Percentiles rank a stretch among this genome's conserved stretches.
These are phyloP conservation scores for Corapipo altera DNA, from an alignment of 2,113 vertebrate genomes.

Conservation along the genomic window DNA sequence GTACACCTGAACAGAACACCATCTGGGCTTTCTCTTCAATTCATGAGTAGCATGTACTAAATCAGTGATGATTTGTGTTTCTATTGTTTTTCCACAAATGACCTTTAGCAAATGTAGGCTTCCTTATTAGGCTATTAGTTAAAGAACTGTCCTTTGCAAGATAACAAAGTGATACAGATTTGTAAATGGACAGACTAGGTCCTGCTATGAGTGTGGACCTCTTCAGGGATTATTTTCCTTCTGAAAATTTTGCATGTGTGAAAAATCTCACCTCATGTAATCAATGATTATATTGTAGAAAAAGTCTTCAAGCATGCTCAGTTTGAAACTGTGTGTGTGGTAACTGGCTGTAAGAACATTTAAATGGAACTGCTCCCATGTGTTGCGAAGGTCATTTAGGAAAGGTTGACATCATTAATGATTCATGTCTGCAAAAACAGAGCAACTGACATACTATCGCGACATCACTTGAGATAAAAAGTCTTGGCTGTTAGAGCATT, in stretches of 20 bases:
- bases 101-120: not conserved
- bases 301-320: not conserved
- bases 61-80: not conserved
- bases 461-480: constrained; percentile 39
- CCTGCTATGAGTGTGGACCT: not conserved
- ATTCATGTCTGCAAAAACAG: constrained; percentile 65
- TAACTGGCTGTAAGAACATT: not conserved
- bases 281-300: not conserved
- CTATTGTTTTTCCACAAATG: not conserved
- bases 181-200: not conserved
- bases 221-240: not conserved
- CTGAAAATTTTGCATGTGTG: not conserved
- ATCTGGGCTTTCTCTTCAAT: not conserved
- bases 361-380: constrained; percentile 21
- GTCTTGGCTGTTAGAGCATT: not conserved
- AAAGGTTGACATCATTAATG: constrained; percentile 63
- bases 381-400: constrained; percentile 26
- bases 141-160: not conserved
- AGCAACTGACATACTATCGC: not conserved
- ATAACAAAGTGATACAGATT: not conserved
- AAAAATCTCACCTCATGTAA: not conserved
- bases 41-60: not conserved
- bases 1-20: not conserved
- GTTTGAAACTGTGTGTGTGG: constrained; percentile 18
- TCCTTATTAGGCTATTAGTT: not conserved